Evolutionary conservation across 2,113 vertebrate species (phyloP).

Genomic region (Chascanopsetta lugubris): DNA sequence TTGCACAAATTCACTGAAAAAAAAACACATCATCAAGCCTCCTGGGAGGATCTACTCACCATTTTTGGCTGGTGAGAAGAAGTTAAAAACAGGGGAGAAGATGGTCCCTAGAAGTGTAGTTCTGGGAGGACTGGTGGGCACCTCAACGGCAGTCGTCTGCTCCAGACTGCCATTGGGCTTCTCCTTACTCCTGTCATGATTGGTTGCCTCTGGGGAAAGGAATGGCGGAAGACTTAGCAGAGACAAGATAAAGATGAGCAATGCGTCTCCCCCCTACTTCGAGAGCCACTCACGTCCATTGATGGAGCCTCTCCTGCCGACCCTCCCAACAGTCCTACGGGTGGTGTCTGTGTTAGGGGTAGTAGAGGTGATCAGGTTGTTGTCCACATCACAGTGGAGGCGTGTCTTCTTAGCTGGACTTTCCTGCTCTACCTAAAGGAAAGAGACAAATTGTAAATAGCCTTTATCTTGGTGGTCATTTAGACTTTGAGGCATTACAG

Average conservation of each 20-base stretch:
- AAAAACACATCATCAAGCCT: neutral
- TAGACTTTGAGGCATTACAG: no score
- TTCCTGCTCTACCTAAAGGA: slow-evolving; percentile 88
- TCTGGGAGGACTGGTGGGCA: slow-evolving; percentile 87
- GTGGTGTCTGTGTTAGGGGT: slow-evolving; percentile 84
- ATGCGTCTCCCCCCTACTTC: neutral
- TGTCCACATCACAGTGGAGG: slow-evolving; percentile 90
- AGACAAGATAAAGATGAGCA: neutral
- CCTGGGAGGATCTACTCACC: slow-evolving; percentile 74
- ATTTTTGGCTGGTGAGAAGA: slow-evolving; percentile 98
- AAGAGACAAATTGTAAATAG: neutral
- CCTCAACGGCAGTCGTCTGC: slow-evolving; percentile 80
- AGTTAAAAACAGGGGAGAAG: slow-evolving; percentile 98
- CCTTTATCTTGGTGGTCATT: no score
- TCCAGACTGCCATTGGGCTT: slow-evolving; percentile 94
- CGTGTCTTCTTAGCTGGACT: slow-evolving; percentile 90
- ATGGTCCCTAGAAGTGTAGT: slow-evolving; percentile 95
- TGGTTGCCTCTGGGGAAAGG: slow-evolving; percentile 84
- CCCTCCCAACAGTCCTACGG: slow-evolving; percentile 84
- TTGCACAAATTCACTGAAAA: neutral
- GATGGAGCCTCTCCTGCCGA: slow-evolving; percentile 88
- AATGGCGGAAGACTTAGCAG: neutral
- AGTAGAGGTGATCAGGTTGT: slow-evolving; percentile 93
- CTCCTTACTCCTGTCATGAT: slow-evolving; percentile 92
- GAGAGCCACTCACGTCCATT: slow-evolving; percentile 87